Conservation (phyloP, 2,113 vertebrate species). For the Ictalurus furcatus region DNA sequence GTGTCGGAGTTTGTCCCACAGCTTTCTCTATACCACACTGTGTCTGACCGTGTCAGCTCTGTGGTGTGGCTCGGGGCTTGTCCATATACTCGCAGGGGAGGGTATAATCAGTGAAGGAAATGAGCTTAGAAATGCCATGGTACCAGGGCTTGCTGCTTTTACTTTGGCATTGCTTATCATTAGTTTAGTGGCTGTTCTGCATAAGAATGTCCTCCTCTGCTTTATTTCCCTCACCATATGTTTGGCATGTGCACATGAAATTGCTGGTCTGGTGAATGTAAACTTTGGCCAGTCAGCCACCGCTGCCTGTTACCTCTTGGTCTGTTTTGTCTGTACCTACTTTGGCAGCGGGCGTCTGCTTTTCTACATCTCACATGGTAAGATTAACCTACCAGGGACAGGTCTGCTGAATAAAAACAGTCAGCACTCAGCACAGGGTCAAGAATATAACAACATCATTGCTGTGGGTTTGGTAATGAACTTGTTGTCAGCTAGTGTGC, state of each 20-base stretch:
- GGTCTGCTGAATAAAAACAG: slow-evolving; percentile 52
- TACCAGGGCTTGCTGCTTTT: slow-evolving; percentile 79
- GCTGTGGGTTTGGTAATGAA: slow-evolving; percentile 76
- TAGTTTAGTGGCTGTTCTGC: slow-evolving; percentile 67
- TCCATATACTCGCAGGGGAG: slow-evolving; percentile 76
- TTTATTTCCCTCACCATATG: slow-evolving; percentile 70
- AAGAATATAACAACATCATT: slow-evolving; percentile 49
- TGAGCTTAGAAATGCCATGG: slow-evolving; percentile 64
- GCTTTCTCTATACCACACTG: slow-evolving; percentile 70
- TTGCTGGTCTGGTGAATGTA: slow-evolving; percentile 65
- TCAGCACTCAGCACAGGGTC: slow-evolving; percentile 32
- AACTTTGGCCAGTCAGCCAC: slow-evolving; percentile 75
- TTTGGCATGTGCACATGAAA: slow-evolving; percentile 80
- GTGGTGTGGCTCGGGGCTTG: slow-evolving; percentile 80
- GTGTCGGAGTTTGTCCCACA: slow-evolving; percentile 63
- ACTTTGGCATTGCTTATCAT: slow-evolving; percentile 75
- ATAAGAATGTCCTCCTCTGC: slow-evolving; percentile 66
- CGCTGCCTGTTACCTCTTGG: slow-evolving; percentile 79
- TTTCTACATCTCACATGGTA: slow-evolving; percentile 64
- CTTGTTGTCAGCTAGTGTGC: slow-evolving; percentile 77
- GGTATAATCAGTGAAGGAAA: slow-evolving; percentile 49
- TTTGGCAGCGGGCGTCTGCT: slow-evolving; percentile 76
- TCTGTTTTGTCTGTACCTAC: slow-evolving; percentile 74
- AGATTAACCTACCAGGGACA: slow-evolving; percentile 68
- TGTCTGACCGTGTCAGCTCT: slow-evolving; percentile 79